A percentile compares a stretch with the other conserved stretches of the same genome.
Conservation (phyloP, 2,888 invertebrate species). For the Smittia sp. region DNA sequence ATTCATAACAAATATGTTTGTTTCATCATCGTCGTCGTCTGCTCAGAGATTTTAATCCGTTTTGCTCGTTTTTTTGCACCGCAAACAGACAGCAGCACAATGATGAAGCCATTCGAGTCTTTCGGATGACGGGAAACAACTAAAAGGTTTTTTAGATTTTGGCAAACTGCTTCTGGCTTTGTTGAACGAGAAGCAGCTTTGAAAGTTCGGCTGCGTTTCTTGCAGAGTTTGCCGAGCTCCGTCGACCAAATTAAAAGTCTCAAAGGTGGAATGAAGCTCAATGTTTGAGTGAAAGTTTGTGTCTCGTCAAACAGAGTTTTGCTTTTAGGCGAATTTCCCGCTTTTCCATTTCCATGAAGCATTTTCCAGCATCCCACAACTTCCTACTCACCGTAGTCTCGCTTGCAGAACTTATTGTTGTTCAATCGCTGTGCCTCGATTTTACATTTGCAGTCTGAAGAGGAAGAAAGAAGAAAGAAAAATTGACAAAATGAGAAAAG, state of each 20-base stretch:
- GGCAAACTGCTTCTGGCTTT: no score
- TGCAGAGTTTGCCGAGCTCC: no score
- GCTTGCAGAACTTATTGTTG: conserved; percentile 93
- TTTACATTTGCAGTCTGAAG: conserved; percentile 83
- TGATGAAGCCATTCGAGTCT: neutral
- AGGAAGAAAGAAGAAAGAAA: neutral
- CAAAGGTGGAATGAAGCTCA: no score
- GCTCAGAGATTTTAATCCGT: neutral
- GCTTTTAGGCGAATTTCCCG: no score
- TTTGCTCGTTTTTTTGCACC: conserved; percentile 10
- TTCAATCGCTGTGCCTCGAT: conserved; percentile 88
- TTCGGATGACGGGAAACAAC: no score
- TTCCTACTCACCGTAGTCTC: conserved; percentile 85
- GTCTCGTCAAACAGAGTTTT: no score
- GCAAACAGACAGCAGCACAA: neutral
- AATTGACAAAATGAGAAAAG: conserved; percentile 37
- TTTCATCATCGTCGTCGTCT: neutral
- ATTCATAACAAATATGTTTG: neutral
- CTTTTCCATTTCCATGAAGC: neutral
- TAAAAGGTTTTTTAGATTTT: no score
- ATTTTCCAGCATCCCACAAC: neutral
- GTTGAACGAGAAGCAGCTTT: no score
- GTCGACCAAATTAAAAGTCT: no score
- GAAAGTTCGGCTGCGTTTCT: no score
- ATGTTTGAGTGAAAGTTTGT: no score